phyloP scores from a whole-genome alignment of 2,113 vertebrate genomes.

The Silurus asotus region DNA sequence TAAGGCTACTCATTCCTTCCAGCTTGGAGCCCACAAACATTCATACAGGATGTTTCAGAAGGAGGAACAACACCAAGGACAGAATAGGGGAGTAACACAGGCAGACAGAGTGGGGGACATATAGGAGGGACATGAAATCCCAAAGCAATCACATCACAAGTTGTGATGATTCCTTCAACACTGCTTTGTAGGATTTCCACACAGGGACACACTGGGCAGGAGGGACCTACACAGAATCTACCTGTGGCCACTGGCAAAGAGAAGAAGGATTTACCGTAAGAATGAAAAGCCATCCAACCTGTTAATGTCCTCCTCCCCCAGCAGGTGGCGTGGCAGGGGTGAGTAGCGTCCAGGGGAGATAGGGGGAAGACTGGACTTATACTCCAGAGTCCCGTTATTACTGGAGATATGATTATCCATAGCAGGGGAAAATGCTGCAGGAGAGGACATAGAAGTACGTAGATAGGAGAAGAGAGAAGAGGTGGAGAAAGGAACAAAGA shows the following conservation, averaged over 20 bases:
- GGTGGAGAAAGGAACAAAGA: neutral
- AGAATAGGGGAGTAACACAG: slow-evolving; percentile 17
- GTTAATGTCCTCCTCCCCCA: slow-evolving; percentile 93
- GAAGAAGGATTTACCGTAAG: slow-evolving; percentile 73
- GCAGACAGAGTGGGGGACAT: slow-evolving; percentile 3
- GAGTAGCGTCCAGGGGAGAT: slow-evolving; percentile 93
- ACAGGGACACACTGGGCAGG: slow-evolving; percentile 47
- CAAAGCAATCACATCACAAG: slow-evolving; percentile 47
- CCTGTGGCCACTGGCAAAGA: slow-evolving; percentile 61
- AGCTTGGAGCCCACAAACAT: neutral
- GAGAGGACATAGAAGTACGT: neutral
- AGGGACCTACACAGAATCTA: slow-evolving; percentile 54
- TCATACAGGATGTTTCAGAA: slow-evolving; percentile 19
- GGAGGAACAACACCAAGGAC: slow-evolving; percentile 19
- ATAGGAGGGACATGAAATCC: slow-evolving; percentile 42
- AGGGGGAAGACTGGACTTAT: slow-evolving; percentile 86
- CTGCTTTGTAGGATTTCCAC: slow-evolving; percentile 52
- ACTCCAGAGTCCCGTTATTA: slow-evolving; percentile 93
- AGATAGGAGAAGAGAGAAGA: neutral
- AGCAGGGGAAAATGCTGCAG: slow-evolving; percentile 86
- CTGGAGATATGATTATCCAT: slow-evolving; percentile 94
- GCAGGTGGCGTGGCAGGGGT: slow-evolving; percentile 91
- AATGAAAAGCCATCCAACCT: slow-evolving; percentile 88
- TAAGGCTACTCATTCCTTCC: neutral
- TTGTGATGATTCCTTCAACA: slow-evolving; percentile 11